Evolutionary conservation across 2,113 vertebrate species (phyloP), one percentile per base, ranked within the genome.

Genomic region (Tupaia tana): DNA sequence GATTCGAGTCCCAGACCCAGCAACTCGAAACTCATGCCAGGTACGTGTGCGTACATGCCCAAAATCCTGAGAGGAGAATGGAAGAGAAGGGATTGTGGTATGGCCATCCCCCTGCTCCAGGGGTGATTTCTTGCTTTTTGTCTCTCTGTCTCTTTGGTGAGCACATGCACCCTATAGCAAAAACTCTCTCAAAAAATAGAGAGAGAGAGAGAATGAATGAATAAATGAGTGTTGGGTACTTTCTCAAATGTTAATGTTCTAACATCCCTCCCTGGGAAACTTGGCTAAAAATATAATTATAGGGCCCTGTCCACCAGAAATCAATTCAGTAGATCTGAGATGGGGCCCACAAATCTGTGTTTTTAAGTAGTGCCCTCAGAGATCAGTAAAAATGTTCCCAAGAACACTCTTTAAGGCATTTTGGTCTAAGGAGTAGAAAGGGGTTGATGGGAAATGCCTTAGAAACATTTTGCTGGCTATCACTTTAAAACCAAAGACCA

Each of bases 401-500:
- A 77, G 94, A 70, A 34, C 71, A 14, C 58, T 88, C 58, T 82
- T 91, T 79, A 66, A 90, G 74, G 82, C 77, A 73, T 69, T 85
- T 61, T 29, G 34, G 8, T 86, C 52, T 25, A n/a, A 31, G 24
- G 31, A 4, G 6, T 70, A 73, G 75, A 31, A 91, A 93, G 77
- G 77, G 18, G 13, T 54, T 59, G 71, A 19, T 1, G 52, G 93
- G 78, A 95, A 85, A 67, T 18, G 56, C 24, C 73, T 90, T 18
- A 61, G 80, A 91, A 95, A 87, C 71, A 52, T 52, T 61, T 86
- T 69, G 70, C 54, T 29, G 14, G 75, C 64, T 89, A 63, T 80
- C 56, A n/a, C 85, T 84, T 90, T 91, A 71, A 95, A 97, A 92
- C 90, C 93, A 81, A 87, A 95, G 95, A 97, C 56, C 77, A 54